phyloP scores from a whole-genome alignment of 2,113 vertebrate species.

The Macaca mulatta region DNA sequence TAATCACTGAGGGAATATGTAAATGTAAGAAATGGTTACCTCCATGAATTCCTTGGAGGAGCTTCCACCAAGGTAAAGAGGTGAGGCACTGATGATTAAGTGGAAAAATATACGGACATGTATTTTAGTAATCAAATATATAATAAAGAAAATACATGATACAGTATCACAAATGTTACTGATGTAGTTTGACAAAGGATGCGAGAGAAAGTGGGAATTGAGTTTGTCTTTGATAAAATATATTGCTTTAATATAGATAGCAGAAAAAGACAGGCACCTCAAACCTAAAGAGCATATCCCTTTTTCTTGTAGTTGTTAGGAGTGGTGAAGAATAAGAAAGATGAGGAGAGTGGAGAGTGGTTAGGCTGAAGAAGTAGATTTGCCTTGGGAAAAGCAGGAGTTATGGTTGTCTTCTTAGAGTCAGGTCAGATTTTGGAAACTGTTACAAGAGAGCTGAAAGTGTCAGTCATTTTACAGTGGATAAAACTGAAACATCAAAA shows the following conservation, averaged over 20 bases:
- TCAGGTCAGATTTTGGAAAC: not conserved
- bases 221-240: not conserved
- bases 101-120: not conserved
- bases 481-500: not conserved
- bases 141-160: not conserved
- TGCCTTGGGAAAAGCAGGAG: not conserved
- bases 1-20: not conserved
- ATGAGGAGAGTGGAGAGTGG: not conserved
- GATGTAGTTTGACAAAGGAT: not conserved
- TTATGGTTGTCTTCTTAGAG: not conserved
- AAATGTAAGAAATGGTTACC: not conserved
- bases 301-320: not conserved
- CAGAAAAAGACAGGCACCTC: not conserved
- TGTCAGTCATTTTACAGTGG: not conserved
- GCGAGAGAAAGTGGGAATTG: not conserved
- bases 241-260: not conserved
- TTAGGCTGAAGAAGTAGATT: not conserved
- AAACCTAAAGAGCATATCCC: not conserved
- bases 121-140: not conserved
- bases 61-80: not conserved
- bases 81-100: not conserved
- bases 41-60: not conserved
- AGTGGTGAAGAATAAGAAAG: not conserved
- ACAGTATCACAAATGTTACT: not conserved
- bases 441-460: not conserved